Conservation (phyloP, 2,113 vertebrate species). For the Phycodurus eques region DNA sequence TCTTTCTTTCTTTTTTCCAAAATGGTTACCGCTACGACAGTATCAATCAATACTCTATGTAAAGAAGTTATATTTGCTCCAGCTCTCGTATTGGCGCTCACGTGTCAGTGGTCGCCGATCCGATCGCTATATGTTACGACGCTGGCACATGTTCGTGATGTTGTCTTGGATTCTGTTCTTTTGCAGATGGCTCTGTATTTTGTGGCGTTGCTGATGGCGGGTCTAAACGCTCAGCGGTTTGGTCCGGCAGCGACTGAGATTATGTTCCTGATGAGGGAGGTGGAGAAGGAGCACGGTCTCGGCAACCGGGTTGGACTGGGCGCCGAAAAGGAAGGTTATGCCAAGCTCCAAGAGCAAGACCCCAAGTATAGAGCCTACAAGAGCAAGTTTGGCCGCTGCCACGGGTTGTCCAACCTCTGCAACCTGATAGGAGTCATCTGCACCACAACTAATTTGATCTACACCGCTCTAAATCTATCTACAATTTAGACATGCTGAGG, state of each 20-base stretch:
- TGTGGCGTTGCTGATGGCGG: slow-evolving; percentile 63
- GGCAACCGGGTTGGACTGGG: slow-evolving; percentile 73
- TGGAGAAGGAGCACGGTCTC: slow-evolving; percentile 81
- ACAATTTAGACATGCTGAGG: slow-evolving; percentile 65
- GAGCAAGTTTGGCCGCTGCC: slow-evolving; percentile 75
- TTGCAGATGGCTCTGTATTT: slow-evolving; percentile 79
- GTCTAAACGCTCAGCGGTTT: slow-evolving; percentile 80
- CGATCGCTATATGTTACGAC: not conserved
- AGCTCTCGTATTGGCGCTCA: not conserved
- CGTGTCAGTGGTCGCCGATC: too few species aligned
- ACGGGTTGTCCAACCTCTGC: slow-evolving; percentile 80
- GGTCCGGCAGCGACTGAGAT: slow-evolving; percentile 67
- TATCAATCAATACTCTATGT: too few species aligned
- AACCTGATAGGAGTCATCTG: slow-evolving; percentile 79
- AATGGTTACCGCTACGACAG: too few species aligned
- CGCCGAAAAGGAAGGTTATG: slow-evolving; percentile 72
- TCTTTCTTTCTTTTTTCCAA: not conserved
- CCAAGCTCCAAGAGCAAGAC: slow-evolving; percentile 79
- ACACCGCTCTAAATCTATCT: slow-evolving; percentile 74
- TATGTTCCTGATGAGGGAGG: slow-evolving; percentile 75
- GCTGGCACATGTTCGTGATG: not conserved
- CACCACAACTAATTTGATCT: slow-evolving; percentile 76
- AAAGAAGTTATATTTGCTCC: too few species aligned
- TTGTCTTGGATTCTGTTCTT: not conserved
- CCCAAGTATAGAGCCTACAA: slow-evolving; percentile 77